Evolutionary conservation across 2,113 vertebrate species (phyloP), one percentile per base, ranked within the genome.

Genomic region (Geococcyx californianus): DNA sequence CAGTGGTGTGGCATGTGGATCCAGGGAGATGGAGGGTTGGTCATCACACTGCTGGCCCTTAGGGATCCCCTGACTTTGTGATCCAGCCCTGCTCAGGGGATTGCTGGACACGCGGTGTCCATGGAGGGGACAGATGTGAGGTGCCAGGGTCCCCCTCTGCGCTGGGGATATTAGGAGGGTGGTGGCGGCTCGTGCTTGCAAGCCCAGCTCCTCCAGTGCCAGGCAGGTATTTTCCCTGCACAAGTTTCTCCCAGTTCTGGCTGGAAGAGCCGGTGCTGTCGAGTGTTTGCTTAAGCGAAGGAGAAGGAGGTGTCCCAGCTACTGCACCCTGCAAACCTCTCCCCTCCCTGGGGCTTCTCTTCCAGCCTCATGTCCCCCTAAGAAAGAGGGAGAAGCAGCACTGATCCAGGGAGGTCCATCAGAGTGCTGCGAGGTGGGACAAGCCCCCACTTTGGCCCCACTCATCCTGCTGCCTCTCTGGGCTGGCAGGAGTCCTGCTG

Each of bases 201-300:
- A 56, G 55, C 59, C 1, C 3, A 21, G 63, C 67, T 68, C 28
- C 64, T n/a, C 55, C 5, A 1, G 63, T 33, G 76, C 81, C n/a
- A 11, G 68, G 81, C 90, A 69, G 87, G 87, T 93, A 81, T 89
- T 90, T 94, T 58, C 60, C 58, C 47, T 12, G 58, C 40, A 6
- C 7, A 11, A 79, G 49, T 49, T 80, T 49, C 45, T 42, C 31
- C 78, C 64, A 25, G 70, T 56, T n/a, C 52, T 8, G 66, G 40
- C 90, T 84, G 88, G 85, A 81, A 93, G 25, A 77, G 69, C 74
- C 6, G 7, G 51, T 45, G 69, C 77, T 17, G 55, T n/a, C 5
- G 20, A 85, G 85, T 93, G 7, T 92, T 93, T 78, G 62, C 63
- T 59, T 56, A 92, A 63, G 85, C 1, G 1, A 7, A 31, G 23